phyloP scores from a whole-genome alignment of 2,888 invertebrate species.

The Xanthia icteritia region DNA sequence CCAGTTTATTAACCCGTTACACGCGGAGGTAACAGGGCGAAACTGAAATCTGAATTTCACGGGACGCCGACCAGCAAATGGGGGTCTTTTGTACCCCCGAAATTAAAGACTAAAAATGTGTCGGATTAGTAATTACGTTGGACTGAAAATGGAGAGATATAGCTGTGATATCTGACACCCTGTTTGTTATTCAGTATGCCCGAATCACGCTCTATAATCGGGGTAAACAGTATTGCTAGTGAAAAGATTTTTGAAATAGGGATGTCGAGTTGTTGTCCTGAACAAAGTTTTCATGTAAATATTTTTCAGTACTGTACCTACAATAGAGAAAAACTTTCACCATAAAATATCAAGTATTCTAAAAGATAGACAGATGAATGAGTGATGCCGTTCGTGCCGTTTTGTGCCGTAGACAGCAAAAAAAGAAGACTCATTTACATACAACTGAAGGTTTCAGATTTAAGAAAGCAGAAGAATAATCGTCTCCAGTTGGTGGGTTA shows the following conservation, averaged over 20 bases:
- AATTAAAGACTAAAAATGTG: slow-evolving; percentile 71
- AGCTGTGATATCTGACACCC: slow-evolving; percentile 29
- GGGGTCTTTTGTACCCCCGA: slow-evolving; percentile 64
- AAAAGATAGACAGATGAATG: background rate
- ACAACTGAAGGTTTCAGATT: background rate
- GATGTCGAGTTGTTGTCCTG: background rate
- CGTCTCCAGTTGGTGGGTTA: background rate
- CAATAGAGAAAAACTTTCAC: background rate
- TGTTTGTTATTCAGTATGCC: slow-evolving; percentile 5
- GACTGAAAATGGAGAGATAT: slow-evolving; percentile 37
- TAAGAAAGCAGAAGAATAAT: background rate
- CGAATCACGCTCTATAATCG: background rate
- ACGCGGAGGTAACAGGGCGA: slow-evolving; percentile 71
- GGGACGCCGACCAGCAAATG: slow-evolving; percentile 71
- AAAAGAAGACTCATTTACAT: slow-evolving; percentile 8
- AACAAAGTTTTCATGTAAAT: slow-evolving; percentile 4
- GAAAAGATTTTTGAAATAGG: background rate
- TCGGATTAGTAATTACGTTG: slow-evolving; percentile 66
- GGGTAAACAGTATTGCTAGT: background rate
- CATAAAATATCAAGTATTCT: background rate
- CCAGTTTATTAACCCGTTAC: slow-evolving; percentile 71
- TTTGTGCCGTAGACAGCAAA: background rate
- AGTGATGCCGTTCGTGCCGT: no score
- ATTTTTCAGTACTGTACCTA: background rate
- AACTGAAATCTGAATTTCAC: slow-evolving; percentile 75